Base-by-base conservation (phyloP, 2,888 invertebrate genomes). In the Odontothrips loti region DNA sequence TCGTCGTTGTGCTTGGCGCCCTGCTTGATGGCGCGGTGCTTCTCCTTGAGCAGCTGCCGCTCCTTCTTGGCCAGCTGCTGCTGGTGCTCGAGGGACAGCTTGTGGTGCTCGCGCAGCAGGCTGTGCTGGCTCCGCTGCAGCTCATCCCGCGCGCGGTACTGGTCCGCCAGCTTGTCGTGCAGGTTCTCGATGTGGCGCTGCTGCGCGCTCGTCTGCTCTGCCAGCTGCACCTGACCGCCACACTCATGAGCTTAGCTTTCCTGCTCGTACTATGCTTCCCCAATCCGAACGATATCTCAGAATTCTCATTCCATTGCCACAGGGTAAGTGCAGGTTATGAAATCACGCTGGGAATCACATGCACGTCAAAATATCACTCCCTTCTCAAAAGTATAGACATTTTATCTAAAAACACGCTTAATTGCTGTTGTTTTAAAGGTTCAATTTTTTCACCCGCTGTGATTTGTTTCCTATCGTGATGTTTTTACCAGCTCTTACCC, bases 111-210 rank as follows among this genome's bases (percentile, higher is more conserved):
- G 68, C 68, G 68, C 68, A 75, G 23, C 27, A 75, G 68, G 68
- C 23, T 9, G 9, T 75, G 68, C 68, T 75, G 68, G 68, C 23
- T 27, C 12, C 68, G 68, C 68, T 75, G 68, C 68, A 75, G 68
- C 68, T 75, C 68, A 23, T 75, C 68, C 23, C 68, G 68, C 68
- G 68, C 68, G 68, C 68, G 68, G 23, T 27, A 27, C 68, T 75
- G 68, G 27, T 75, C 68, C 23, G 23, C 10, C 23, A 75, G 68
- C 68, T 75, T 75, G 68, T 75, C 68, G 68, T 75, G 68, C 23
- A 75, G 68, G 68, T 75, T 75, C 68, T 75, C 68, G 68, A 75
- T 75, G 68, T 75, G 68, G 23, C 27, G 68, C 68, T 75, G 68
- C 68, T 75, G 68, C 27, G 23, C 23, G 23, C 27, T 75, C 11